phyloP scores from a whole-genome alignment of 2,113 vertebrate species.

The Siniperca chuatsi region DNA sequence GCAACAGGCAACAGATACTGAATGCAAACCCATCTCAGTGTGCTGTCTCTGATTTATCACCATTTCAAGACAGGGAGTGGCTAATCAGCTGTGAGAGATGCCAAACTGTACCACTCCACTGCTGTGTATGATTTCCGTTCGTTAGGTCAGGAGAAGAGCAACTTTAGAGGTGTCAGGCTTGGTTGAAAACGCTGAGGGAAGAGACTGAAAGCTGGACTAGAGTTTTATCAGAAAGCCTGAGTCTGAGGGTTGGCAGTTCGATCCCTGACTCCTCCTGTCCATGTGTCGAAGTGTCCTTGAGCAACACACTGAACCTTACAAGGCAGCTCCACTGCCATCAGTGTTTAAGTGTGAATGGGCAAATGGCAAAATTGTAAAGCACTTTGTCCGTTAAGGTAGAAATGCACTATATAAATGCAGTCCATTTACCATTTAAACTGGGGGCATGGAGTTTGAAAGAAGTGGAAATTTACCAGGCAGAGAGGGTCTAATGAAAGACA shows the following conservation, averaged over 20 bases:
- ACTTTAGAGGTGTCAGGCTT: conserved; percentile 25
- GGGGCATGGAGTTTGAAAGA: no score
- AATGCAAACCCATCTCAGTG: conserved; percentile 43
- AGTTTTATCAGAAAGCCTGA: background rate
- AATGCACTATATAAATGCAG: no score
- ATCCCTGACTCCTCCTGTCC: no score
- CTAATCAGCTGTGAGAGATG: conserved; percentile 64
- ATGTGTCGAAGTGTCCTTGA: no score
- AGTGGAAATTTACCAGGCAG: no score
- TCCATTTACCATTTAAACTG: background rate
- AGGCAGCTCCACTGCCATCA: no score
- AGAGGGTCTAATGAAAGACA: no score
- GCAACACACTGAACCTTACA: no score
- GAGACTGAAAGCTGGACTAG: background rate
- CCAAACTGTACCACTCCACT: conserved; percentile 46
- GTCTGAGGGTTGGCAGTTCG: background rate
- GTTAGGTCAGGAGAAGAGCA: conserved; percentile 1
- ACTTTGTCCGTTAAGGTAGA: no score
- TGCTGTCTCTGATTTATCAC: conserved; percentile 66
- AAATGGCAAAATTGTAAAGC: no score
- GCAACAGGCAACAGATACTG: conserved; percentile 64
- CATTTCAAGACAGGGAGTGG: conserved; percentile 42
- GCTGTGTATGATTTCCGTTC: background rate
- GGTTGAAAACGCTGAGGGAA: background rate
- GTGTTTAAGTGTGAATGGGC: no score